Evolutionary conservation across 2,113 vertebrate species (phyloP).

Genomic region (Tetraodon nigroviridis): DNA sequence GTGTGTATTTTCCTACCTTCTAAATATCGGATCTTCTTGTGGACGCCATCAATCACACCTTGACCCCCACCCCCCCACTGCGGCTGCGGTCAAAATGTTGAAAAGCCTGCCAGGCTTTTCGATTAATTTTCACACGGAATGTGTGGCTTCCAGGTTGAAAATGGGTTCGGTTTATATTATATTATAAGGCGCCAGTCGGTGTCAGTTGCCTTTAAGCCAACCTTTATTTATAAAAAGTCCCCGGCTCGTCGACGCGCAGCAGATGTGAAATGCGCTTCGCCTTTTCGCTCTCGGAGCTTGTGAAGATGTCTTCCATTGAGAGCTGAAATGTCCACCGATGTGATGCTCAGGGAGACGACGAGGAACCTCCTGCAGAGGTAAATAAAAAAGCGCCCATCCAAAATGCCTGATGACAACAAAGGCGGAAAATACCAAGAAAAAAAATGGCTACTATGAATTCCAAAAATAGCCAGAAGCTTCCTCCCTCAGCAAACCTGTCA

Average conservation of each 20-base stretch:
- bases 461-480: slow-evolving; percentile 57
- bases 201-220: background rate
- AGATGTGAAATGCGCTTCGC: slow-evolving; percentile 23
- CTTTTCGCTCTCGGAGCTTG: slow-evolving; percentile 31
- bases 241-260: slow-evolving; percentile 20
- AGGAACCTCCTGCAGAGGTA: background rate
- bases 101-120: background rate
- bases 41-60: slow-evolving; percentile 51
- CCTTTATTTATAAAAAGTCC: slow-evolving; percentile 28
- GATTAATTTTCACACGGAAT: slow-evolving; percentile 19
- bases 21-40: slow-evolving; percentile 24
- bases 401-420: slow-evolving; percentile 13
- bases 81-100: slow-evolving; percentile 27
- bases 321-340: slow-evolving; percentile 10
- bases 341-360: slow-evolving; percentile 1
- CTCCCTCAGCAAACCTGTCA: slow-evolving; percentile 30
- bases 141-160: slow-evolving; percentile 32
- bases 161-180: slow-evolving; percentile 9
- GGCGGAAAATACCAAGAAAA: background rate
- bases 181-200: background rate
- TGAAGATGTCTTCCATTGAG: slow-evolving; percentile 65
- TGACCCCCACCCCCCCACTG: slow-evolving; percentile 16
- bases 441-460: slow-evolving; percentile 47
- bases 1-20: slow-evolving; percentile 42
- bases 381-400: background rate